These are phyloP conservation scores for Notechis scutatus DNA, from an alignment of 2,113 vertebrate species.

Conservation along the genomic window DNA sequence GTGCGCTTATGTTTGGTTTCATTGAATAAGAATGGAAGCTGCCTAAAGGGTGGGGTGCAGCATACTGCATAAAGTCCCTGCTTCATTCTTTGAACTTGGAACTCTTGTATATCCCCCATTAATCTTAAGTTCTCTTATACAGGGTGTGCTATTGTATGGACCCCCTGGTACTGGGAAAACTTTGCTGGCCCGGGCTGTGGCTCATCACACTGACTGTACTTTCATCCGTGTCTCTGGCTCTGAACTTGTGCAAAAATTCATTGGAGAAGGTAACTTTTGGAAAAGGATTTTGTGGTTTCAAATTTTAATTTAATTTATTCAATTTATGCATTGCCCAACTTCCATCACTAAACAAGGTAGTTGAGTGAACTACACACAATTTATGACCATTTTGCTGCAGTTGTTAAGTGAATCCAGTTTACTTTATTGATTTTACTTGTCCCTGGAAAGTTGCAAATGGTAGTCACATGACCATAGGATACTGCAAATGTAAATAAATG, in stretches of 20 bases:
- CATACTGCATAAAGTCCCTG: neutral
- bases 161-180: slow-evolving; percentile 98
- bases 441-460: neutral
- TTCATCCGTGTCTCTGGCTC: slow-evolving; percentile 99
- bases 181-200: slow-evolving; percentile 90
- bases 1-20: too few relatives aligned
- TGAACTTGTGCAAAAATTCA: slow-evolving; percentile 97
- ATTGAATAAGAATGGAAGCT: neutral
- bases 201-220: slow-evolving; percentile 97
- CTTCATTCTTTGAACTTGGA: neutral
- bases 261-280: slow-evolving; percentile 85
- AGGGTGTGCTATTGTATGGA: slow-evolving; percentile 95
- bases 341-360: neutral
- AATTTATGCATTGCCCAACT: neutral
- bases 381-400: neutral
- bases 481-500: neutral
- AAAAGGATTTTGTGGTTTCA: neutral
- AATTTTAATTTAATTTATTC: neutral
- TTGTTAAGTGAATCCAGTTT: neutral
- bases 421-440: too few relatives aligned
- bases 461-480: neutral
- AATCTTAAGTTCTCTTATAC: fast-evolving
- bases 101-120: neutral
- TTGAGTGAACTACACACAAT: neutral
- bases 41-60: neutral